phyloP scores from a whole-genome alignment of 2,113 vertebrate species.

The Limanda limanda region DNA sequence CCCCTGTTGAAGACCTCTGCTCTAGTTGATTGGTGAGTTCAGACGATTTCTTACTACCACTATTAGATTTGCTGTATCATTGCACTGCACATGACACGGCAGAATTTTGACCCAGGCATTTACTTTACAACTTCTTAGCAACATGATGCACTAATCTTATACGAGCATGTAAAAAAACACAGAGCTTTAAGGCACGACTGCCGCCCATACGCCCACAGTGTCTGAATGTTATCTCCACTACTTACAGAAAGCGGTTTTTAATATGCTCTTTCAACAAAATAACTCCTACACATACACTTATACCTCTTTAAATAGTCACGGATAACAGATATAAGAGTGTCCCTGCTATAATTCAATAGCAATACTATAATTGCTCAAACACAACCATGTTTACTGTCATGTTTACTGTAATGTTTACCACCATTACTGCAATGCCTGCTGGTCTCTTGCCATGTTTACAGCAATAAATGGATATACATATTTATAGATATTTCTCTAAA shows the following conservation, averaged over 20 bases:
- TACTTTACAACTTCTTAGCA: background rate
- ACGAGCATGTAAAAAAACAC: background rate
- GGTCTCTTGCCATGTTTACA: background rate
- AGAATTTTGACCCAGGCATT: background rate
- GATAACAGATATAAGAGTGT: slow-evolving; percentile 13
- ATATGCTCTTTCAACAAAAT: slow-evolving; percentile 30
- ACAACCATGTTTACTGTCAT: slow-evolving; percentile 16
- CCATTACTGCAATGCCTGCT: background rate
- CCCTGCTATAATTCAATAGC: background rate
- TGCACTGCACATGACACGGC: background rate
- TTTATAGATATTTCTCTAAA: background rate
- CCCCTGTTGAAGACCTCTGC: too few relatives aligned
- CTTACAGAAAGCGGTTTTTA: slow-evolving; percentile 20
- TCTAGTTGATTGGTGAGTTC: slow-evolving; percentile 21
- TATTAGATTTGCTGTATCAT: too few relatives aligned
- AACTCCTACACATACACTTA: slow-evolving; percentile 48
- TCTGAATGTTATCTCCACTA: slow-evolving; percentile 12
- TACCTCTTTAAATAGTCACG: slow-evolving; percentile 42
- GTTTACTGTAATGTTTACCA: slow-evolving; percentile 34
- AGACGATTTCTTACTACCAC: slow-evolving; percentile 10
- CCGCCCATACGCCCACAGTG: slow-evolving; percentile 25
- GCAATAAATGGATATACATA: background rate
- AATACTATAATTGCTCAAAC: too few relatives aligned
- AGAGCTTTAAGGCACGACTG: slow-evolving; percentile 8
- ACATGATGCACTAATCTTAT: background rate